These are phyloP conservation scores for Hormiphora californensis DNA, from an alignment of 37 sponge, comb jelly and placozoan genomes.

Conservation along the genomic window DNA sequence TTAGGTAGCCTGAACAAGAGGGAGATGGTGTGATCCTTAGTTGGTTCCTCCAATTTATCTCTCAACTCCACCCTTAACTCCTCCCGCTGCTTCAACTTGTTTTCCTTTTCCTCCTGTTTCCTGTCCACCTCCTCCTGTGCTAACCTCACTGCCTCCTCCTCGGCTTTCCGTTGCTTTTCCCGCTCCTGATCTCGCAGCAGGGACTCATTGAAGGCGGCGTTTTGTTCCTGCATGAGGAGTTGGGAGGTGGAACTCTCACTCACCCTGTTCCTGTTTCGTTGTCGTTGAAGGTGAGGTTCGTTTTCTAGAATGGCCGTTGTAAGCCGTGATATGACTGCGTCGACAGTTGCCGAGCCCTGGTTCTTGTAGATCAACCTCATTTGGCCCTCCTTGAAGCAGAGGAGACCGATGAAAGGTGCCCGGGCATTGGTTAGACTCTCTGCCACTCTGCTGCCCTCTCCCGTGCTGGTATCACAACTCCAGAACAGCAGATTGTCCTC, in stretches of 20 bases:
- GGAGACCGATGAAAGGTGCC: slow-evolving; percentile 9
- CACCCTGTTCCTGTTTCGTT: slow-evolving; percentile 16
- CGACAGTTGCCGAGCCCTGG: slow-evolving; percentile 23
- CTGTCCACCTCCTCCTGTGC: background rate
- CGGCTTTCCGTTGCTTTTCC: background rate
- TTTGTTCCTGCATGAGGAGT: slow-evolving; percentile 40
- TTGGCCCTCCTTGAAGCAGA: slow-evolving; percentile 44
- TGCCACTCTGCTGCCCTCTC: slow-evolving; percentile 17
- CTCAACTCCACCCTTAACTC: background rate
- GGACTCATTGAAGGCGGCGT: slow-evolving; percentile 11
- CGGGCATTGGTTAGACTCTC: slow-evolving; percentile 44
- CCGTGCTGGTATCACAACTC: slow-evolving; percentile 15
- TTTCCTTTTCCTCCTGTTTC: background rate
- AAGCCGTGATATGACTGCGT: background rate
- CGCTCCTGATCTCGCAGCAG: slow-evolving; percentile 47
- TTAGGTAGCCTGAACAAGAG: slow-evolving; percentile 22
- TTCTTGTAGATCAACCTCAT: slow-evolving; percentile 51
- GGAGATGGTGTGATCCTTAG: slow-evolving; percentile 26
- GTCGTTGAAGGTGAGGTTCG: slow-evolving; percentile 11
- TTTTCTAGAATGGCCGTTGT: slow-evolving; percentile 35
- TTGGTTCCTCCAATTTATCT: background rate
- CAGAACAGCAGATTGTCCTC: slow-evolving; percentile 46
- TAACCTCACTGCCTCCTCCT: background rate
- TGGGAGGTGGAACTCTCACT: slow-evolving; percentile 41
- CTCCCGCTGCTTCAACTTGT: background rate